phyloP scores from a whole-genome alignment of 2,797 vertebrate species.

The Protosalanx chinensis region DNA sequence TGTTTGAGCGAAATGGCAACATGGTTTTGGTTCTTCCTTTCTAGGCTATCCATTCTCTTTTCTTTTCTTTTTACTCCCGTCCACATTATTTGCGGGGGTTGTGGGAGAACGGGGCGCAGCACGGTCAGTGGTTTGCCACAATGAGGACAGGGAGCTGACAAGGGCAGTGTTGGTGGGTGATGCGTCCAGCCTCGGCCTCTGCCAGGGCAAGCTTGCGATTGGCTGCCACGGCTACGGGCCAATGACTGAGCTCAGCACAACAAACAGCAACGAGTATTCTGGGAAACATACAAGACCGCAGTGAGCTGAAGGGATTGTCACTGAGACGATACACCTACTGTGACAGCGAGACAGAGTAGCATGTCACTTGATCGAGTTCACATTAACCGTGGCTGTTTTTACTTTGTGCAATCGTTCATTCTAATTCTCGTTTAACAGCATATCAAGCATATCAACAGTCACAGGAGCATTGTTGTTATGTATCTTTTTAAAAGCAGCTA shows the following conservation, averaged over 20 bases:
- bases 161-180: conserved; percentile 64
- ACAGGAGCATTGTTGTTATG: no score
- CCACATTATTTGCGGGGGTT: conserved; percentile 74
- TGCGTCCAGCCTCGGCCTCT: conserved; percentile 66
- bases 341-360: conserved; percentile 37
- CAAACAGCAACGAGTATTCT: conserved; percentile 60
- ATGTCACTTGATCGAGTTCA: conserved; percentile 1
- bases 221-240: conserved; percentile 65
- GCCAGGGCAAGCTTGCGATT: conserved; percentile 76
- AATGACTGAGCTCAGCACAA: conserved; percentile 68
- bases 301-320: conserved; percentile 75
- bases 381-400: background rate
- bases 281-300: conserved; percentile 68
- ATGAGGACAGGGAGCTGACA: conserved; percentile 69
- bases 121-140: conserved; percentile 79
- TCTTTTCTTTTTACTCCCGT: conserved; percentile 47
- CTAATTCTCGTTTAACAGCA: no score
- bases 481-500: no score
- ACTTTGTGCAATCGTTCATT: background rate
- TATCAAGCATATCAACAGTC: no score
- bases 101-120: conserved; percentile 66
- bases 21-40: conserved; percentile 69
- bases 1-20: conserved; percentile 64
- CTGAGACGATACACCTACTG: conserved; percentile 67
- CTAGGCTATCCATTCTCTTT: conserved; percentile 71